phyloP scores from a whole-genome alignment of 2,888 invertebrate species.

The Aporophyla lueneburgensis region DNA sequence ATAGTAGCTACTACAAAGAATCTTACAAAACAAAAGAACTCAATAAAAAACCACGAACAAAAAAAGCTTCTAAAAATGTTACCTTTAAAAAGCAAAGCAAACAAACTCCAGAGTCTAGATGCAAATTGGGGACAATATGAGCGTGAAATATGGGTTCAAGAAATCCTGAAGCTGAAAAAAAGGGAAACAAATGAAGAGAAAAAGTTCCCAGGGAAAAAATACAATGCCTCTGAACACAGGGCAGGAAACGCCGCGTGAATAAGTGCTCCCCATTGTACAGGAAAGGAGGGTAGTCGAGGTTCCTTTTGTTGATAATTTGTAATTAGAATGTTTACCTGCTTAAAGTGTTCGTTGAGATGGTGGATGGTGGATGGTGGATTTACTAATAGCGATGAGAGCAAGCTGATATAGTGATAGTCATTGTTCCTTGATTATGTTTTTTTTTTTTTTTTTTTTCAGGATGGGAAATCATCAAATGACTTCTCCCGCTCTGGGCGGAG shows the following conservation, averaged over 20 bases:
- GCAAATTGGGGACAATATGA: slow-evolving; percentile 88
- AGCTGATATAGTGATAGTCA: background rate
- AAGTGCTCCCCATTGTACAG: slow-evolving; percentile 82
- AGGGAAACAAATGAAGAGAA: slow-evolving; percentile 88
- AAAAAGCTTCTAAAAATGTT: slow-evolving; percentile 62
- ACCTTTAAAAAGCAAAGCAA: slow-evolving; percentile 68
- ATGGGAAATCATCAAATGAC: too few relatives aligned
- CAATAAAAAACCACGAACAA: slow-evolving; percentile 50
- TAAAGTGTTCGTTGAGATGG: slow-evolving; percentile 28
- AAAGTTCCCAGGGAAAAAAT: slow-evolving; percentile 82
- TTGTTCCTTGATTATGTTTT: background rate
- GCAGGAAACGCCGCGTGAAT: slow-evolving; percentile 88
- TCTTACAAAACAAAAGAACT: slow-evolving; percentile 44
- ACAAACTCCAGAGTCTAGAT: slow-evolving; percentile 74
- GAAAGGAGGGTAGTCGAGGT: slow-evolving; percentile 54
- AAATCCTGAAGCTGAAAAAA: slow-evolving; percentile 87
- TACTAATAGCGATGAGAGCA: too few relatives aligned
- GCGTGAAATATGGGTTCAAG: slow-evolving; percentile 90
- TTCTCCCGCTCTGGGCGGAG: too few relatives aligned
- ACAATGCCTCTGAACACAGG: slow-evolving; percentile 82
- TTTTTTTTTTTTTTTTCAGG: too few relatives aligned
- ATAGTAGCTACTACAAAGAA: slow-evolving; percentile 11
- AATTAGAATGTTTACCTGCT: slow-evolving; percentile 67
- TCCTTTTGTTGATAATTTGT: slow-evolving; percentile 71
- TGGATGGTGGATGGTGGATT: slow-evolving; percentile 23